These are phyloP conservation scores for Hydrozoanthus tunicans DNA, from an alignment of 64 coral and sea anemone genomes.

Conservation along the genomic window DNA sequence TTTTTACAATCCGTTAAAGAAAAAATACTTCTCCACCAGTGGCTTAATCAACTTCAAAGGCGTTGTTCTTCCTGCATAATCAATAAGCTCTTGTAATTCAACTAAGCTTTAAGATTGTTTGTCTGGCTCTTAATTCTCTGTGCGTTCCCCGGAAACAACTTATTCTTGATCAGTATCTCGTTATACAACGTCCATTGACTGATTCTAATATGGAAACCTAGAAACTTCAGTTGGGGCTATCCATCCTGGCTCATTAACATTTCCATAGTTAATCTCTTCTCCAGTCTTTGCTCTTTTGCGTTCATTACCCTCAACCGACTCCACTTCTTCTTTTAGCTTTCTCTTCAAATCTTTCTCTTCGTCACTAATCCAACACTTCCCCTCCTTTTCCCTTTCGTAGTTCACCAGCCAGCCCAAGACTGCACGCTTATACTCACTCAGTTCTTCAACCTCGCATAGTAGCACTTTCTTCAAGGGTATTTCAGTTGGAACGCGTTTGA, in stretches of 20 bases:
- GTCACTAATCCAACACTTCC: conserved; percentile 48
- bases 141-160: no score
- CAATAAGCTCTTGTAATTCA: no score
- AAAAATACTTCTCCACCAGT: no score
- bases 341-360: conserved; percentile 57
- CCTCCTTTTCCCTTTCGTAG: conserved; percentile 51
- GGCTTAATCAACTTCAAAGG: no score
- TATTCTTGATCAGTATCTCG: no score
- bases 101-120: no score
- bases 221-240: neutral
- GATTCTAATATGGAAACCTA: conserved; percentile 17
- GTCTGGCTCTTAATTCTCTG: no score
- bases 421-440: conserved; percentile 51
- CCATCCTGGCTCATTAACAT: neutral
- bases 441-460: conserved; percentile 39
- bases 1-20: no score
- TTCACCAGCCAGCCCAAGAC: conserved; percentile 48
- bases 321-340: conserved; percentile 49
- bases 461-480: conserved; percentile 56
- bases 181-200: neutral
- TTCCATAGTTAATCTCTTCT: neutral
- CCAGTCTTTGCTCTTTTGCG: conserved; percentile 30
- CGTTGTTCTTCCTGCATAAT: no score
- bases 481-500: conserved; percentile 55
- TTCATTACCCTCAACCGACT: neutral